A percentile compares a stretch with the other conserved stretches of the same genome.
These are phyloP conservation scores for Yponomeuta sedellus DNA, from an alignment of 2,888 invertebrate species.

Conservation along the genomic window DNA sequence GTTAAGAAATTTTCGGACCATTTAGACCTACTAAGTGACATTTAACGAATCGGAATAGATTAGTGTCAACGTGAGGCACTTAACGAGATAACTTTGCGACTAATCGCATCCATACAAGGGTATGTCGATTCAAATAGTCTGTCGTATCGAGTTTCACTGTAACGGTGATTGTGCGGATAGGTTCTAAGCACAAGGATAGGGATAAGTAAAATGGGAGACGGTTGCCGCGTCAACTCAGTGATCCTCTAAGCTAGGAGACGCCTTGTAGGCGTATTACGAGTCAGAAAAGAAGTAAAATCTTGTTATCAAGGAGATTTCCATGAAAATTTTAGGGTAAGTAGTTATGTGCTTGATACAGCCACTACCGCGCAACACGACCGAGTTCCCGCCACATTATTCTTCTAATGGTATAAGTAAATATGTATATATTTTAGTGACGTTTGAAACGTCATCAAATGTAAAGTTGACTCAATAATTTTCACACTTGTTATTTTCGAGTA, in stretches of 20 bases:
- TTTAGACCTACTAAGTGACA: neutral
- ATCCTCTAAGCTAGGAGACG: conserved; percentile 53
- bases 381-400: too few species aligned
- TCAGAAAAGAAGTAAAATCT: too few species aligned
- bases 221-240: conserved; percentile 24
- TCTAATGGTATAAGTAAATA: too few species aligned
- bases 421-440: too few species aligned
- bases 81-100: neutral
- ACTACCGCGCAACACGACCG: too few species aligned
- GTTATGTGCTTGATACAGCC: too few species aligned
- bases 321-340: too few species aligned
- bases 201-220: conserved; percentile 57
- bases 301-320: too few species aligned
- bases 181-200: conserved; percentile 31
- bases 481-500: too few species aligned
- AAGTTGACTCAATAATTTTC: too few species aligned
- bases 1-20: neutral
- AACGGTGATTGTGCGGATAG: conserved; percentile 2
- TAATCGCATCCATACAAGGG: neutral
- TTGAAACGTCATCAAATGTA: too few species aligned
- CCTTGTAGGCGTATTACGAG: conserved; percentile 18
- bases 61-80: neutral
- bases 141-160: neutral
- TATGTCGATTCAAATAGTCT: neutral
- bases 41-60: neutral